These are phyloP conservation scores for Beaufortia kweichowensis DNA, from an alignment of 2,113 vertebrate species.

Conservation along the genomic window DNA sequence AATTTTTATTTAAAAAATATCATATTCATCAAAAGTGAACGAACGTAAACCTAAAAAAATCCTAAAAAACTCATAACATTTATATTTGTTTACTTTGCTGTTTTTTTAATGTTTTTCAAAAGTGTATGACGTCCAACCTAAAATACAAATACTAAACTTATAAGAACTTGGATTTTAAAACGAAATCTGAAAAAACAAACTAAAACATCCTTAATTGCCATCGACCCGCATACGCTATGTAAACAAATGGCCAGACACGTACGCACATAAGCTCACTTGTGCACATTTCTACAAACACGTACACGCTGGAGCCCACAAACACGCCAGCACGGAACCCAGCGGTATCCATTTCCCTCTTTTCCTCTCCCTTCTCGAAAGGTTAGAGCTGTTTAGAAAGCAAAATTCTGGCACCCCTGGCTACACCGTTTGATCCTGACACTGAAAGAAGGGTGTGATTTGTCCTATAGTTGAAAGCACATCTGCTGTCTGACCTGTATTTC, in stretches of 20 bases:
- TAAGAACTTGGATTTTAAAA: too few relatives aligned
- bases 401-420: slow-evolving; percentile 20
- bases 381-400: slow-evolving; percentile 13
- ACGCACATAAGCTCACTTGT: neutral
- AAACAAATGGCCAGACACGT: slow-evolving; percentile 6
- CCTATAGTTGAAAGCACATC: slow-evolving; percentile 54
- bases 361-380: slow-evolving; percentile 16
- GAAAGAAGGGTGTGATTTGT: slow-evolving; percentile 45
- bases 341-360: neutral
- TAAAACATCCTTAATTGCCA: too few relatives aligned
- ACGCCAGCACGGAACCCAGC: neutral
- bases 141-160: too few relatives aligned
- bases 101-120: too few relatives aligned
- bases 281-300: slow-evolving; percentile 6
- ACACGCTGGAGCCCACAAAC: slow-evolving; percentile 27
- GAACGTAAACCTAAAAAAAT: too few relatives aligned
- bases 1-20: too few relatives aligned
- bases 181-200: too few relatives aligned
- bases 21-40: too few relatives aligned
- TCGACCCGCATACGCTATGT: too few relatives aligned
- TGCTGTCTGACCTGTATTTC: slow-evolving; percentile 59
- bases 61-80: too few relatives aligned
- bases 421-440: slow-evolving; percentile 45
- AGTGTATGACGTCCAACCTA: too few relatives aligned
- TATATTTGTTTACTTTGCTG: too few relatives aligned